Evolutionary conservation across 2,888 invertebrate genomes (phyloP), one percentile per base, ranked within the genome.

Genomic region (Drosophila anomalata): DNA sequence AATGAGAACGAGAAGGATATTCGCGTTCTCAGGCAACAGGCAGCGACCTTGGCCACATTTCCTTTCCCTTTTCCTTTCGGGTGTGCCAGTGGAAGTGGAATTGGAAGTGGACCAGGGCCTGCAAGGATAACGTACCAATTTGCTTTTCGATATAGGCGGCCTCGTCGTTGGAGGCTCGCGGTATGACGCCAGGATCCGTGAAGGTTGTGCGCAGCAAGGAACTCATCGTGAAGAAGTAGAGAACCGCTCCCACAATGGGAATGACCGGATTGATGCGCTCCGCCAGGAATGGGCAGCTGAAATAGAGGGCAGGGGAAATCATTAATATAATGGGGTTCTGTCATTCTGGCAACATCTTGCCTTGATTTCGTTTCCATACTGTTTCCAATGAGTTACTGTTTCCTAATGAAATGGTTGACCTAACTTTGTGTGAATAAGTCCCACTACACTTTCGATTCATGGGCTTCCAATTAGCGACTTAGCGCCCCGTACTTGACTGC

Each of bases 111-210:
- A 4, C 7, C 22, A 24, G 22, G 26, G 29, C 42, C 44, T 11
- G 17, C 22, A 22, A 44, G 24, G 41, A 29, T 42, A 47, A 88
- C 90, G 91, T 93, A 96, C 96, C 96, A 91, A 96, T 96, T 94
- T 96, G 96, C 92, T 96, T 95, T 92, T 97, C 97, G 78, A 96
- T 96, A 90, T 97, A 96, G 76, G 96, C 96, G 75, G 97, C 97
- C 93, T 98, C 97, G 89, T 97, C 97, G 53, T 95, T 94, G 31
- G 96, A 96, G 65, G 97, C 97, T 87, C 96, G 93, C 63, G 98
- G 98, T 89, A 98, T 96, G 78, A 98, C 96, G 73, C 98, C 98
- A 41, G 98, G 98, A 93, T 98, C 98, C 83, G 96, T 96, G 92
- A 97, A 97, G 90, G 97, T 96, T 73, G 98, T 98, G 88, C 97